Conservation (phyloP, 2,888 invertebrate genomes). For the Corythucha ciliata region DNA sequence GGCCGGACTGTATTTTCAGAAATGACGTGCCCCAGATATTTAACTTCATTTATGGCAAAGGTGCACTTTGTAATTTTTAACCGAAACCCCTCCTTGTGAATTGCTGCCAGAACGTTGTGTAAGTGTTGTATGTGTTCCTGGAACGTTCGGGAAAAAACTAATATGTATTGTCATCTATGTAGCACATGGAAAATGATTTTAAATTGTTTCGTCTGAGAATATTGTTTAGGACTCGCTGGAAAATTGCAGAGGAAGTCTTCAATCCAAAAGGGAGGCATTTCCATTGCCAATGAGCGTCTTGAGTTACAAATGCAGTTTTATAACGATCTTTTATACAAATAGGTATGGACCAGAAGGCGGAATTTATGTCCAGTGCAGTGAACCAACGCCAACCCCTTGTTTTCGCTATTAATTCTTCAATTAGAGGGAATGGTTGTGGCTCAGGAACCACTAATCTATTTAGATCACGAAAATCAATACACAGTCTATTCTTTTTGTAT, state of each 20-base stretch:
- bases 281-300: conserved; percentile 5
- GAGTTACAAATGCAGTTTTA: too few relatives aligned
- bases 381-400: too few relatives aligned
- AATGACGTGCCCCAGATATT: conserved; percentile 25
- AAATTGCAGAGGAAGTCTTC: conserved; percentile 26
- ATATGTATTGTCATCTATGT: conserved; percentile 24
- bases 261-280: conserved; percentile 20
- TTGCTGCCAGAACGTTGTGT: conserved; percentile 14
- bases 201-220: conserved; percentile 16
- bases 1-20: conserved; percentile 20
- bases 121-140: conserved; percentile 21
- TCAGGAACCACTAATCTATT: too few relatives aligned
- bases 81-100: conserved; percentile 23
- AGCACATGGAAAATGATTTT: conserved; percentile 8
- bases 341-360: too few relatives aligned
- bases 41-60: conserved; percentile 21
- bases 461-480: too few relatives aligned
- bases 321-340: too few relatives aligned
- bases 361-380: too few relatives aligned
- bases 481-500: too few relatives aligned
- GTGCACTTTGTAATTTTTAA: conserved; percentile 24
- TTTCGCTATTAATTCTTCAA: too few relatives aligned
- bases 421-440: too few relatives aligned
- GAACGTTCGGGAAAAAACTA: conserved; percentile 23
- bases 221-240: conserved; percentile 20